These are phyloP conservation scores for Borostomias antarcticus DNA, from an alignment of 2,797 vertebrate species.

Conservation along the genomic window DNA sequence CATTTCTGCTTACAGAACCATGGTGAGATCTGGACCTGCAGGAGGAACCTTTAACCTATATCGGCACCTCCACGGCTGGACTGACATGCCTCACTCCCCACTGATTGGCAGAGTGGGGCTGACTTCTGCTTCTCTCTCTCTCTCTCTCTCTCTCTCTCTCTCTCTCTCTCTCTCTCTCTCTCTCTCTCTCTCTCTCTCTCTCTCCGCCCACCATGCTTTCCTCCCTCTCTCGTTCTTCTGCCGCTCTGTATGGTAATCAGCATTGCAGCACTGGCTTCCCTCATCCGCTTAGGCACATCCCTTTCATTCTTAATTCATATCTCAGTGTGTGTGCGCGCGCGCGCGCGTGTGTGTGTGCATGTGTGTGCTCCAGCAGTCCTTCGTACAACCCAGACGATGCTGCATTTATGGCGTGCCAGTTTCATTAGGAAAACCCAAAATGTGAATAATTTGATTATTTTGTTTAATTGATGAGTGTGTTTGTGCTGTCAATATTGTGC, in stretches of 20 bases:
- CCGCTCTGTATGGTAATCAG: conserved; percentile 59
- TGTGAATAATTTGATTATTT: conserved; percentile 10
- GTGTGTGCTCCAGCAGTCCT: conserved; percentile 10
- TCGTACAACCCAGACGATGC: background rate
- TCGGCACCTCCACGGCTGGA: too few species aligned
- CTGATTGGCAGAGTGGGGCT: conserved; percentile 54
- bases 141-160: conserved; percentile 36
- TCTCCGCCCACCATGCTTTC: conserved; percentile 52
- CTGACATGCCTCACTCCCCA: conserved; percentile 39
- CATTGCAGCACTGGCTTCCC: conserved; percentile 60
- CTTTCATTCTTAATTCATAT: conserved; percentile 49
- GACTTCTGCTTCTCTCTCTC: conserved; percentile 60
- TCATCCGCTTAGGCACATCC: conserved; percentile 47
- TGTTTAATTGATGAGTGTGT: conserved; percentile 25
- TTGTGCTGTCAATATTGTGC: conserved; percentile 31
- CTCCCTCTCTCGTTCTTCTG: background rate
- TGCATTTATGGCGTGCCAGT: conserved; percentile 16
- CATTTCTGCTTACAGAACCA: background rate
- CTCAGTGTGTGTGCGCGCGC: conserved; percentile 56
- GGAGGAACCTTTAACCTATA: too few species aligned
- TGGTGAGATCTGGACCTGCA: too few species aligned
- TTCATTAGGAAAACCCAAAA: conserved; percentile 24
- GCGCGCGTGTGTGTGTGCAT: conserved; percentile 45
- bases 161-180: conserved; percentile 59
- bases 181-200: conserved; percentile 59